Evolutionary conservation across 2,888 invertebrate genomes (phyloP), one percentile per base, ranked within the genome.

Genomic region (Pollenia griseotomentosa): DNA sequence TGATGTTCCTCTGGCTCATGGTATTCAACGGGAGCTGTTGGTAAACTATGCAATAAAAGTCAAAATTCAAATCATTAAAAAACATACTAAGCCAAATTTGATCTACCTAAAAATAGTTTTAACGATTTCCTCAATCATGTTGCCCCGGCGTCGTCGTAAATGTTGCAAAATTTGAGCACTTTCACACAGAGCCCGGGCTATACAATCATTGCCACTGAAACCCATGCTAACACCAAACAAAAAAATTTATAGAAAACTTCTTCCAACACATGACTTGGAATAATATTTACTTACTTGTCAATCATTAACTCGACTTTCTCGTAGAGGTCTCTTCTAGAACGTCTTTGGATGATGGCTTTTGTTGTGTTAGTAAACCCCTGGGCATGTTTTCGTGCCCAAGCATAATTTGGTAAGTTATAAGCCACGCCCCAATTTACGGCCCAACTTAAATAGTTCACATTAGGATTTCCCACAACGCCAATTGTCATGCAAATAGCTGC

Each of bases 101-200:
- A 92, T 95, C 94, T 92, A 96, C 96, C 95, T 95, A 89, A 97
- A 96, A 40, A 96, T 94, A 16, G 95, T 95, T 89, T 96, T 94
- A 85, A 97, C 94, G 92, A 97, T 95, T 92, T 96, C 96, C 88
- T 96, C 95, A 2, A 96, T 92, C 93, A 96, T 95, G 79, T 95
- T 96, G 14, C 94, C 95, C 12, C 95, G 95, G 83, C 94, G 94
- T 0, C 95, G 94, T 12, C 95, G 94, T 0, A 85, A 51, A 1
- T 79, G 74, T 11, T 87, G 84, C 51, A 96, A 93, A 14, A 95
- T 94, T 87, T 95, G 95, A 0, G 95, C 95, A 3, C 96, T 95
- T 91, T 97, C 97, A 92, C 97, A 97, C 0, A 97, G 93, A 0
- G 96, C 95, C 79, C 96, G 95, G 61, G 96, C 93, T 57, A 97